Evolutionary conservation across 2,113 vertebrate species (phyloP).

Genomic region (Solenodon paradoxus): DNA sequence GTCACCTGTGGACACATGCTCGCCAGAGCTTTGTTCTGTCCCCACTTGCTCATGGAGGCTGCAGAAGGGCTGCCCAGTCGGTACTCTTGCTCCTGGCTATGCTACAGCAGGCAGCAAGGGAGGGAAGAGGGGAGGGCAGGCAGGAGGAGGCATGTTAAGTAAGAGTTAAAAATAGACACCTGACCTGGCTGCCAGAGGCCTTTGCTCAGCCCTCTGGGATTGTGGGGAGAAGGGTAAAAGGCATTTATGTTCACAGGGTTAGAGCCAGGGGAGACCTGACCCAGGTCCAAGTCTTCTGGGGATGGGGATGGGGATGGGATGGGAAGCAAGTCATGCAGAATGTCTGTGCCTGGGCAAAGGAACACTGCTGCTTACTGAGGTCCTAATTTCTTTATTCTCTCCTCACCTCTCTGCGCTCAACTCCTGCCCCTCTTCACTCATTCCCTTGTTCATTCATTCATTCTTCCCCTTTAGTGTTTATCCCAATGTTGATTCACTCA

Average conservation of each 20-base stretch:
- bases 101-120: background rate
- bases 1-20: background rate
- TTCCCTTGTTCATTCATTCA: background rate
- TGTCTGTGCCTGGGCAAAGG: background rate
- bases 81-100: conserved; percentile 16
- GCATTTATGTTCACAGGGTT: background rate
- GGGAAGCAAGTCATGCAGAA: background rate
- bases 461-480: background rate
- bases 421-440: background rate
- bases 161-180: conserved; percentile 61
- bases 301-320: background rate
- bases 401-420: background rate
- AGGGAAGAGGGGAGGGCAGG: background rate
- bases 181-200: conserved; percentile 10
- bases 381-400: background rate
- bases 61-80: background rate
- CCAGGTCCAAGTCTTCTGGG: background rate
- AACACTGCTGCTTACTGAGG: background rate
- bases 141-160: conserved; percentile 18
- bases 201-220: background rate
- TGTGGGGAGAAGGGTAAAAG: background rate
- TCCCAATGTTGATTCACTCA: background rate
- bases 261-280: background rate
- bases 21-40: background rate
- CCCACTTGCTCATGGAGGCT: background rate